Conservation (phyloP, 2,797 vertebrate genomes). For the Cossypha dichroa region DNA sequence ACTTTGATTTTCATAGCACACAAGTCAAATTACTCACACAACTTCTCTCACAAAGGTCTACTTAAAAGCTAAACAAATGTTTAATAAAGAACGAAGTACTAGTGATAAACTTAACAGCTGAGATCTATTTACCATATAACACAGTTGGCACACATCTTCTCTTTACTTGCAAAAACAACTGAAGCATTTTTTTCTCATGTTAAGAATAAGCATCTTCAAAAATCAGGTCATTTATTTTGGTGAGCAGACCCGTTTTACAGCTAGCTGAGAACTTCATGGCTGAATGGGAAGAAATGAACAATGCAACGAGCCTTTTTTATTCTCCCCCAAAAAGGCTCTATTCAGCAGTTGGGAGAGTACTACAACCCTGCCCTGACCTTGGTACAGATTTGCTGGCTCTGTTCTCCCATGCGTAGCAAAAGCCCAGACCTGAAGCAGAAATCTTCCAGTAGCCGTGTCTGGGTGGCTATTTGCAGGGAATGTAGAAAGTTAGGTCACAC, state of each 20-base stretch:
- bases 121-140: background rate
- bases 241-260: background rate
- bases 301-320: background rate
- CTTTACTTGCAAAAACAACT: background rate
- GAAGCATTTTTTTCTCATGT: background rate
- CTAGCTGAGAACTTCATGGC: background rate
- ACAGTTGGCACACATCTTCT: background rate
- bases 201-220: background rate
- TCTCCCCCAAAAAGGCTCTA: background rate
- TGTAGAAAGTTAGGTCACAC: background rate
- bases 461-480: background rate
- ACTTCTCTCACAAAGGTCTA: background rate
- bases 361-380: slow-evolving; percentile 27
- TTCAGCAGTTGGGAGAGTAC: background rate
- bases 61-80: background rate
- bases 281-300: background rate
- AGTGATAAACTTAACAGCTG: background rate
- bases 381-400: slow-evolving; percentile 3
- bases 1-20: background rate
- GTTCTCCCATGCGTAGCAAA: background rate
- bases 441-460: background rate
- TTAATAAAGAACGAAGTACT: background rate
- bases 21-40: background rate
- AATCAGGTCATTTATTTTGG: slow-evolving; percentile 16
- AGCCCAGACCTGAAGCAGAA: background rate